Conservation (phyloP, 2,113 vertebrate genomes). For the Semicossyphus pulcher region DNA sequence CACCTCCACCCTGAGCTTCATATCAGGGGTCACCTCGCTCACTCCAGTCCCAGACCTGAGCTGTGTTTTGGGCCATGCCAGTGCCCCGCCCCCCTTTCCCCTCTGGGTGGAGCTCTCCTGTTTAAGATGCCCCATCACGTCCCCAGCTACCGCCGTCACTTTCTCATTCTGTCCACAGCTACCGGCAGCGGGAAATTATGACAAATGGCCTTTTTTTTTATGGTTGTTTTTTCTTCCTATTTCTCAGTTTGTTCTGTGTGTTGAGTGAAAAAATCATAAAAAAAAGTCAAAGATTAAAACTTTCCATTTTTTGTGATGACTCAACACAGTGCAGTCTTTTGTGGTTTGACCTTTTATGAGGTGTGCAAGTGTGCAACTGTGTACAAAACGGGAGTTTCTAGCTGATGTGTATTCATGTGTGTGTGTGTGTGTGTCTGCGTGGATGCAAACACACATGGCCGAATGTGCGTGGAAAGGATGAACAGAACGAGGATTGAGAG, state of each 20-base stretch:
- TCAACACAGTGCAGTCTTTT: conserved; percentile 58
- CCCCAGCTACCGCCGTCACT: conserved; percentile 60
- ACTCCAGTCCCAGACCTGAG: neutral
- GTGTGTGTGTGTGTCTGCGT: neutral
- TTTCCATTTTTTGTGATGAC: conserved; percentile 77
- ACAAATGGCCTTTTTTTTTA: conserved; percentile 68
- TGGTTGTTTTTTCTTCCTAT: conserved; percentile 61
- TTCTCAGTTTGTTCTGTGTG: conserved; percentile 67
- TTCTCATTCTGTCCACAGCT: conserved; percentile 78
- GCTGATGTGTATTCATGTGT: conserved; percentile 26
- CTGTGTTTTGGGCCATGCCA: neutral
- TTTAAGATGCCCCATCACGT: conserved; percentile 69
- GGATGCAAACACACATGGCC: neutral
- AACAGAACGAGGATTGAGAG: conserved; percentile 26
- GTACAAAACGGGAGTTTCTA: conserved; percentile 37
- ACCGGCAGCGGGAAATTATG: conserved; percentile 75
- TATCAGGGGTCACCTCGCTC: conserved; percentile 45
- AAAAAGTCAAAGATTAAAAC: conserved; percentile 60
- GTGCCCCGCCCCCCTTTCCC: conserved; percentile 9
- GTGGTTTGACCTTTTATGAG: conserved; percentile 71
- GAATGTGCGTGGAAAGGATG: conserved; percentile 24
- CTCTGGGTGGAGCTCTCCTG: conserved; percentile 27
- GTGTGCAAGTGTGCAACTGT: conserved; percentile 50
- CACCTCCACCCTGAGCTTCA: conserved; percentile 28
- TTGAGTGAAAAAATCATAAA: conserved; percentile 25